Evolutionary conservation across 2,888 invertebrate genomes (phyloP).

Genomic region (Agriopis aurantiaria): DNA sequence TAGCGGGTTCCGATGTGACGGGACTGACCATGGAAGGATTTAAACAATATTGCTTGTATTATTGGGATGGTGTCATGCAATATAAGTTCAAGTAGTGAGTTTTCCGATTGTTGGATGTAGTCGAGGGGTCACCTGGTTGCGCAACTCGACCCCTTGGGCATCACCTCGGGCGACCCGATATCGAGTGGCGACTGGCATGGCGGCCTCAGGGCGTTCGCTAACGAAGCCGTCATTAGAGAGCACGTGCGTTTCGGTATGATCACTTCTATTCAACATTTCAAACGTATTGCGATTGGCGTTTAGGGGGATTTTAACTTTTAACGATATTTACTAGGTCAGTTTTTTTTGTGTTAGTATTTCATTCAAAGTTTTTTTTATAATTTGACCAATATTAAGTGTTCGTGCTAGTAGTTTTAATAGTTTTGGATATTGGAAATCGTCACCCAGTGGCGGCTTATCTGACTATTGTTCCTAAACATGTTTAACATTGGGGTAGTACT

Average conservation of each 20-base stretch:
- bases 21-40: conserved; percentile 9
- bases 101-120: conserved; percentile 81
- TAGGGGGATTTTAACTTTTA: conserved; percentile 59
- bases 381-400: neutral
- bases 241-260: conserved; percentile 86
- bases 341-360: conserved; percentile 1
- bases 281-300: conserved; percentile 65
- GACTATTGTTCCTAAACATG: neutral
- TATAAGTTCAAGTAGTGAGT: conserved; percentile 50
- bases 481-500: neutral
- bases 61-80: conserved; percentile 30
- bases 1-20: neutral
- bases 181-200: conserved; percentile 82
- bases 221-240: conserved; percentile 83
- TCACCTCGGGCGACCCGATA: conserved; percentile 90
- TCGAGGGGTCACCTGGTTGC: conserved; percentile 97
- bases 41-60: conserved; percentile 15
- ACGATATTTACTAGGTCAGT: neutral
- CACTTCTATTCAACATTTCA: conserved; percentile 43
- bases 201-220: conserved; percentile 82
- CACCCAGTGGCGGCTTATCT: neutral
- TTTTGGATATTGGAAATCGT: neutral
- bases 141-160: conserved; percentile 96
- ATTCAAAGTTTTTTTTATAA: neutral
- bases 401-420: neutral